Conservation (phyloP, 2,113 vertebrate genomes). For the Hyperoodon ampullatus region DNA sequence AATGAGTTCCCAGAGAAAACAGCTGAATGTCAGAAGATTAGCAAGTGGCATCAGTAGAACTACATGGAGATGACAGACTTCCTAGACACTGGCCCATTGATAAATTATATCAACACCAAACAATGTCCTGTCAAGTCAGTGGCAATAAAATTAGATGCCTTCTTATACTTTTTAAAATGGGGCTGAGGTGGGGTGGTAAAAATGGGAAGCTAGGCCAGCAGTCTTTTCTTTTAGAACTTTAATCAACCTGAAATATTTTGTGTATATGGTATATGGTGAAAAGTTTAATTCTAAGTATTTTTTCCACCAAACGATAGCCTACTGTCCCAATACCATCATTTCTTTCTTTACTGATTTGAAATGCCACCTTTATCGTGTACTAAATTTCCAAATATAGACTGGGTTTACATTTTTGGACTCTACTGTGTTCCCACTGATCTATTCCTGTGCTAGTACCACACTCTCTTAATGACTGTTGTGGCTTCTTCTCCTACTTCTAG, state of each 20-base stretch:
- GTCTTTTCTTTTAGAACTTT: constrained; percentile 27
- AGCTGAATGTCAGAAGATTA: constrained; percentile 21
- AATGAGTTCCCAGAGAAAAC: constrained; percentile 25
- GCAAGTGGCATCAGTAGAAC: not conserved
- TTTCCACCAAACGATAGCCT: not conserved
- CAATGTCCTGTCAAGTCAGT: not conserved
- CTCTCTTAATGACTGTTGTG: not conserved
- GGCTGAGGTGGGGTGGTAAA: not conserved
- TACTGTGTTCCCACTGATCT: not conserved
- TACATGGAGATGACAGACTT: not conserved
- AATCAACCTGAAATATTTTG: not conserved
- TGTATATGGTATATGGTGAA: not conserved
- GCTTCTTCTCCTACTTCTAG: not conserved
- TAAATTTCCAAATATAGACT: not conserved
- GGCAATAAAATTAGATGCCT: not conserved
- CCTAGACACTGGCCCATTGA: not conserved
- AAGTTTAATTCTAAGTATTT: not conserved
- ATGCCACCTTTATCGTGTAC: not conserved
- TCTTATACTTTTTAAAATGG: not conserved
- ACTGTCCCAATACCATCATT: not conserved
- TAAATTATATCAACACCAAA: not conserved
- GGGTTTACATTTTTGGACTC: not conserved
- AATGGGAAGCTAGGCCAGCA: not conserved
- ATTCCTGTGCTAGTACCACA: not conserved
- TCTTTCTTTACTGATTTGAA: not conserved